A percentile compares a stretch with the other conserved stretches of the same genome.
These are phyloP conservation scores for Oxyteleia sp. DNA, from an alignment of 2,888 invertebrate species.

Conservation along the genomic window DNA sequence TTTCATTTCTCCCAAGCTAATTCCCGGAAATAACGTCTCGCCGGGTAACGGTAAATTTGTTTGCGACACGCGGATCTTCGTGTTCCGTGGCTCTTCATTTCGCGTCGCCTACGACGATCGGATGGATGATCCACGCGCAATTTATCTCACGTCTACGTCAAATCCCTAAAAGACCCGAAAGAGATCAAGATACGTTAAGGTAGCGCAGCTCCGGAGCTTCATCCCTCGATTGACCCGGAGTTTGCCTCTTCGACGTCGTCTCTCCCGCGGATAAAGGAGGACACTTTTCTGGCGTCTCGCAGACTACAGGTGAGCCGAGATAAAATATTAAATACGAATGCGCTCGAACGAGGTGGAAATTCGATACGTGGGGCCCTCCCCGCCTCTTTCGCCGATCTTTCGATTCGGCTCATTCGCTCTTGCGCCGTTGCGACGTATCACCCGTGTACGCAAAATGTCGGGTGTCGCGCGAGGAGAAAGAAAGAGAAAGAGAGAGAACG, in stretches of 20 bases:
- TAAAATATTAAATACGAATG: no score
- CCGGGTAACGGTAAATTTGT: slow-evolving; percentile 58
- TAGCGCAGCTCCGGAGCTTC: slow-evolving; percentile 41
- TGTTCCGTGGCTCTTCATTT: slow-evolving; percentile 63
- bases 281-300: no score
- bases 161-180: slow-evolving; percentile 72
- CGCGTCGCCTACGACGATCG: slow-evolving; percentile 68
- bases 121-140: slow-evolving; percentile 73
- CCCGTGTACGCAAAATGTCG: slow-evolving; percentile 80
- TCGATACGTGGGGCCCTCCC: slow-evolving; percentile 78
- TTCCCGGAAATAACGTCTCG: slow-evolving; percentile 50
- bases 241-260: slow-evolving; percentile 45
- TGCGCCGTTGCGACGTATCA: slow-evolving; percentile 76
- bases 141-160: slow-evolving; percentile 73
- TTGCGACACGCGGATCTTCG: slow-evolving; percentile 67
- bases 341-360: slow-evolving; percentile 84
- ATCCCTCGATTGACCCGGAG: slow-evolving; percentile 66
- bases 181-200: slow-evolving; percentile 68
- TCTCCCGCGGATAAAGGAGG: no score
- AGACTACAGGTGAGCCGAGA: no score
- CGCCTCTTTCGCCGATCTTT: slow-evolving; percentile 62
- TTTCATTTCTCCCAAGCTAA: not conserved
- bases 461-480: slow-evolving; percentile 76
- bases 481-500: not conserved
- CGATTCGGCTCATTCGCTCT: slow-evolving; percentile 50